Evolutionary conservation across 2,797 vertebrate genomes (phyloP).

Genomic region (Remorina albescens): DNA sequence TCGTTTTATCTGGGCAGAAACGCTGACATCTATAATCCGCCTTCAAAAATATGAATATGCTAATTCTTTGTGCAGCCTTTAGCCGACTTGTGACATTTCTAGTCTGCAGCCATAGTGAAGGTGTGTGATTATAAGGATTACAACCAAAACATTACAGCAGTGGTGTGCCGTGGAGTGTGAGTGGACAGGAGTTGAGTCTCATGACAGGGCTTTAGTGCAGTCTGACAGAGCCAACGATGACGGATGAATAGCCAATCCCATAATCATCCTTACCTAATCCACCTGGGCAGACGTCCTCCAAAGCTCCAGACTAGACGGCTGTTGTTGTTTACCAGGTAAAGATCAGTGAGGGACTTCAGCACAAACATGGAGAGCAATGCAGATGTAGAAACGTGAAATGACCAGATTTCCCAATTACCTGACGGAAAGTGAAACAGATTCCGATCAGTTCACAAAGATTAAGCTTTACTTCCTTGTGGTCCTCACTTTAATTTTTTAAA

Average conservation of each 20-base stretch:
- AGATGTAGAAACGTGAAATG: conserved; percentile 45
- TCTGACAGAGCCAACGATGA: conserved; percentile 64
- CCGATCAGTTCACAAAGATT: conserved; percentile 26
- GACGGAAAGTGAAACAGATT: conserved; percentile 38
- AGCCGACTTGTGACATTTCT: conserved; percentile 33
- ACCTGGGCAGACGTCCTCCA: conserved; percentile 63
- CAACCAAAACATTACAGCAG: conserved; percentile 16
- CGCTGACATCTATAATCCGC: conserved; percentile 26
- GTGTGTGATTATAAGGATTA: conserved; percentile 23
- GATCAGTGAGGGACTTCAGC: conserved; percentile 53
- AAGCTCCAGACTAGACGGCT: conserved; percentile 60
- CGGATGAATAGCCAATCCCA: conserved; percentile 73
- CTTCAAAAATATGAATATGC: conserved; percentile 38
- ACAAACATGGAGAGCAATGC: conserved; percentile 21
- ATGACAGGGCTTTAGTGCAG: conserved; percentile 20
- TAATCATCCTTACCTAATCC: conserved; percentile 76
- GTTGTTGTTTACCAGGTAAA: conserved; percentile 69
- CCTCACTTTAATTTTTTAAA: conserved; percentile 11
- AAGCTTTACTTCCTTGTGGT: conserved; percentile 6
- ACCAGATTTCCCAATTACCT: conserved; percentile 36
- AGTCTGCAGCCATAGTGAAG: conserved; percentile 22
- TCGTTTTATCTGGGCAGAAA: conserved; percentile 34
- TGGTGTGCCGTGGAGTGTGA: background rate
- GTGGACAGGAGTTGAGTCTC: conserved; percentile 39
- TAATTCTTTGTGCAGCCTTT: conserved; percentile 21